phyloP scores from a whole-genome alignment of 2,797 vertebrate species.

The Cynopterus sphinx region DNA sequence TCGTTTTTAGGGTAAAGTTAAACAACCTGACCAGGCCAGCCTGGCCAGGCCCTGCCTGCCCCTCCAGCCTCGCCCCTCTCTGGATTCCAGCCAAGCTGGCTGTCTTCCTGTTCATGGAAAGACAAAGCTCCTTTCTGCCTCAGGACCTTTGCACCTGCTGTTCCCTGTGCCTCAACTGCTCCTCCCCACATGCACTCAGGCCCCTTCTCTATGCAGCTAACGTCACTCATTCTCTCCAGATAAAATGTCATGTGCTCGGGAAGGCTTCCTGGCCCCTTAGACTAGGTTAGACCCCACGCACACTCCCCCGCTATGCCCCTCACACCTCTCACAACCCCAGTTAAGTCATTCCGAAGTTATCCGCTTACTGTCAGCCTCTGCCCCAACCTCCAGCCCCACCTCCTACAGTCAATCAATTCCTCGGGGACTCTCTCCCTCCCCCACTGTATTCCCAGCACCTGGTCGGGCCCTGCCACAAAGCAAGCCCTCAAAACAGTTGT shows the following conservation, averaged over 20 bases:
- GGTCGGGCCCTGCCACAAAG: background rate
- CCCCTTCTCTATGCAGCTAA: background rate
- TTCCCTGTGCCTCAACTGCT: background rate
- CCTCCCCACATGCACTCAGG: too few relatives aligned
- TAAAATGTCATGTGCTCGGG: background rate
- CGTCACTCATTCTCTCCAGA: background rate
- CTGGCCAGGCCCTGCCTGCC: background rate
- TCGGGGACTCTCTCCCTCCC: background rate
- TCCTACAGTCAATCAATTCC: background rate
- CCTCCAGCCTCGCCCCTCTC: background rate
- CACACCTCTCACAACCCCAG: background rate
- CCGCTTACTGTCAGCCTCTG: background rate
- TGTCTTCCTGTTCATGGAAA: background rate
- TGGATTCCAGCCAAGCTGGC: background rate
- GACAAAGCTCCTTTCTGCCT: background rate
- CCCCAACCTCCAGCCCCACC: background rate
- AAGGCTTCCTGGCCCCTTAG: background rate
- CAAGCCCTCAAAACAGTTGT: background rate
- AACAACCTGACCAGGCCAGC: background rate
- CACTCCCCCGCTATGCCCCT: background rate
- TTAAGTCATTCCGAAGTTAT: background rate
- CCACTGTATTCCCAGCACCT: background rate
- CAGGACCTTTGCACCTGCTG: background rate
- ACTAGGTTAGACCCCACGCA: background rate
- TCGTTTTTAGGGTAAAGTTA: background rate